Evolutionary conservation across 2,113 vertebrate species (phyloP).

Genomic region (Poecilia latipinna): DNA sequence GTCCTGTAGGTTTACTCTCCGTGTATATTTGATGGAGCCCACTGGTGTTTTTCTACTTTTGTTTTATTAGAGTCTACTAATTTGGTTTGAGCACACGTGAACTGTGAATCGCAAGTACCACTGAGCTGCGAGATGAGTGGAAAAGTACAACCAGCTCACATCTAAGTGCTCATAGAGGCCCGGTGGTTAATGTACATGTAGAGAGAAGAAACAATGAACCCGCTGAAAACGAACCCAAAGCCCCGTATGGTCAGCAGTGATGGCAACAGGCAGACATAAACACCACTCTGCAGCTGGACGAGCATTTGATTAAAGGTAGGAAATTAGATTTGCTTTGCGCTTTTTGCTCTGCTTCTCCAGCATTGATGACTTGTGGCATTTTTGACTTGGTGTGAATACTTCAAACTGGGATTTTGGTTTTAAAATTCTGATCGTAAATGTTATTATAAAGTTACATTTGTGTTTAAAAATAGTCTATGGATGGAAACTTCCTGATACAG

Average conservation of each 20-base stretch:
- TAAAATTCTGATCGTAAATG: no score
- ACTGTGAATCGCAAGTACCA: slow-evolving; percentile 10
- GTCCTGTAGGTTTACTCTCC: neutral
- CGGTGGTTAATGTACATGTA: slow-evolving; percentile 27
- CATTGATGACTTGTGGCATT: neutral
- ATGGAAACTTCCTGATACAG: neutral
- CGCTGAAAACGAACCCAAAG: neutral
- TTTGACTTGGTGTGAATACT: neutral
- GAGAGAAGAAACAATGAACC: neutral
- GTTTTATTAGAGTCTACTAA: neutral
- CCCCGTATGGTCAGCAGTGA: neutral
- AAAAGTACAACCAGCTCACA: slow-evolving; percentile 39
- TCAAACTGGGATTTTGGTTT: no score
- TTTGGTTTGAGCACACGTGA: neutral
- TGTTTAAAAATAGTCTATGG: neutral
- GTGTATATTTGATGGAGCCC: neutral
- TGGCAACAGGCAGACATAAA: neutral
- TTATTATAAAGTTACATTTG: no score
- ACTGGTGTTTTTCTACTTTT: neutral
- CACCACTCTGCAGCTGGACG: neutral
- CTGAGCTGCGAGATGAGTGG: slow-evolving; percentile 18
- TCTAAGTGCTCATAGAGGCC: slow-evolving; percentile 1
- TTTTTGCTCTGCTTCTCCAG: neutral
- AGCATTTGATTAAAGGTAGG: neutral
- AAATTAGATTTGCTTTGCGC: neutral